Base-by-base conservation (phyloP, 1,140 invertebrate species). In the Anadara kagoshimensis region DNA sequence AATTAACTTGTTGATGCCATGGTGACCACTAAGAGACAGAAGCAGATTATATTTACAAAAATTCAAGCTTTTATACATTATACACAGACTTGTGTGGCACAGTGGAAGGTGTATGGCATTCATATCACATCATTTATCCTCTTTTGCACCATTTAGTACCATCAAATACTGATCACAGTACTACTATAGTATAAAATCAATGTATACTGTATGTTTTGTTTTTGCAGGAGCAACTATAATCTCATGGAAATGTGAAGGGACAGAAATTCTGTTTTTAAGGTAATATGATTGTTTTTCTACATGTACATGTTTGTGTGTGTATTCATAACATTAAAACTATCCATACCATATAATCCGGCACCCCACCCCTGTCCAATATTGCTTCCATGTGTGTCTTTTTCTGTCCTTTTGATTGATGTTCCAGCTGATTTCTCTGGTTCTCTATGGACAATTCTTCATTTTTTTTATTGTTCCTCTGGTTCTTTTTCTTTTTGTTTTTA, bases 211-310 rank as follows among this genome's bases (percentile, higher is more conserved):
- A n/a, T n/a, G n/a, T n/a, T n/a, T n/a, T n/a, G n/a, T n/a, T 76
- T 14, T 71, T 75, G 10, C 53, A 97, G 96, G 96, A 89, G 95
- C 96, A 68, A 97, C 96, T 68, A 94, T 97, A 64, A 95, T 97
- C 78, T 97, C 96, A 84, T 98, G 96, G 96, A 91, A 95, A 83
- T 96, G 96, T 43, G 96, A 97, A 88, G 97, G 97, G 91, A 95
- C 97, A 90, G 95, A 97, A 90, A 95, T 97, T 86, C 92, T 97
- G 86, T 97, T 97, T 92, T 94, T 97, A 76, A 97, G 95, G 95
- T 96, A 68, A 49, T 47, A 12, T 44, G 18, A n/a, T 14, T 47
- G 22, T 11, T 24, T 41, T 22, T 16, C 29, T 12, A 36, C 10
- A 49, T 49, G 16, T 44, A 18, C 10, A 69, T 22, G 10, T 43